A percentile compares a stretch with the other conserved stretches of the same genome.
These are phyloP conservation scores for Pristis pectinata DNA, from an alignment of 2,797 vertebrate genomes.

Conservation along the genomic window DNA sequence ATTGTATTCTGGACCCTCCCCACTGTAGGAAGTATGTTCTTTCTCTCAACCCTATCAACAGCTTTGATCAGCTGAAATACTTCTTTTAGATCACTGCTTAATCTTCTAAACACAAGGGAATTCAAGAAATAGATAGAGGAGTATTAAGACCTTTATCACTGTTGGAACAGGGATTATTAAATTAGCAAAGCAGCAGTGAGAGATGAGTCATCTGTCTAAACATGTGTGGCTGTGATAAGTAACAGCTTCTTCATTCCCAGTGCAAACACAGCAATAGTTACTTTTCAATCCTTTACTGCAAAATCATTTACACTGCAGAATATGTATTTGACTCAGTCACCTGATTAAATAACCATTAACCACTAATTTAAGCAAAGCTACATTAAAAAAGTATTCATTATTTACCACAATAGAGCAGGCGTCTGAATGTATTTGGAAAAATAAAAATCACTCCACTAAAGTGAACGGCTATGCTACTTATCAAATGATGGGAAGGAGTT, in stretches of 20 bases:
- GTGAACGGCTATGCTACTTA: too few species aligned
- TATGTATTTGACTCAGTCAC: background rate
- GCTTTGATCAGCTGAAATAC: background rate
- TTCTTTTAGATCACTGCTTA: background rate
- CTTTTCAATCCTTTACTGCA: background rate
- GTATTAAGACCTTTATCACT: background rate
- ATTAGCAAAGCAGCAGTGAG: too few species aligned
- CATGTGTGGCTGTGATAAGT: background rate
- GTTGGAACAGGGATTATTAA: background rate
- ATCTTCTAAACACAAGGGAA: background rate
- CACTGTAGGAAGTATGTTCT: too few species aligned
- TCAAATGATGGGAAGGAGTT: too few species aligned
- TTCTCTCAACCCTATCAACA: too few species aligned
- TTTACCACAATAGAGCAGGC: background rate
- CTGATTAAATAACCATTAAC: background rate
- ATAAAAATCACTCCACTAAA: too few species aligned
- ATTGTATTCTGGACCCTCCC: too few species aligned
- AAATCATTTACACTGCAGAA: background rate
- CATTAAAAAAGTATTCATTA: background rate
- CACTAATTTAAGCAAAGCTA: background rate
- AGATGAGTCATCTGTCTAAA: background rate
- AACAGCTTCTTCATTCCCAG: background rate
- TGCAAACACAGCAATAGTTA: background rate
- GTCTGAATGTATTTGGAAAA: background rate
- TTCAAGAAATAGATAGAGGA: background rate